Conservation (phyloP, 2,797 vertebrate genomes). For the Muscicapa comitata region DNA sequence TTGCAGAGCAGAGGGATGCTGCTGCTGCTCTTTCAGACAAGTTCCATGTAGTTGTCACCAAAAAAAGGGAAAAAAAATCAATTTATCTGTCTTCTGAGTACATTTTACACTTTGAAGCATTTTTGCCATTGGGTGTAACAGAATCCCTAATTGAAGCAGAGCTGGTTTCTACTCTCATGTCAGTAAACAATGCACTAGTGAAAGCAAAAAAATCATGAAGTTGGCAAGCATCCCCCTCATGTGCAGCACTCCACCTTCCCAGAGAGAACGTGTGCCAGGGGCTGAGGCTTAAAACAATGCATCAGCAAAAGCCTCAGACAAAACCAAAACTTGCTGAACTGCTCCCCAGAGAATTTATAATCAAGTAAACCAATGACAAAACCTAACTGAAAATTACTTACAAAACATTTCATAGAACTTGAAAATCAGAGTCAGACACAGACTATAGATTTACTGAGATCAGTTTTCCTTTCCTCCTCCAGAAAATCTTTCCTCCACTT, state of each 20-base stretch:
- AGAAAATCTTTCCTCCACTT: not conserved
- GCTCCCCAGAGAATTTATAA: not conserved
- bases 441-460: not conserved
- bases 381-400: not conserved
- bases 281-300: not conserved
- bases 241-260: not conserved
- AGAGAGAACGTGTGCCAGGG: not conserved
- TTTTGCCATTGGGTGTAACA: not conserved
- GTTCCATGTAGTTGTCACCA: not conserved
- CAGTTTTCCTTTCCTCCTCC: not conserved
- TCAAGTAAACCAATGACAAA: not conserved
- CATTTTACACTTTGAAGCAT: constrained; percentile 8
- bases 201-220: not conserved
- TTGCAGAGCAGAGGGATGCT: not conserved
- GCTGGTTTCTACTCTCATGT: not conserved
- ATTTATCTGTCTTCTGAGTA: not conserved
- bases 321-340: not conserved
- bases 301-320: not conserved
- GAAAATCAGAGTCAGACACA: not conserved
- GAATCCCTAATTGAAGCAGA: not conserved
- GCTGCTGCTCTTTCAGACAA: not conserved
- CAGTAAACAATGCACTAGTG: not conserved
- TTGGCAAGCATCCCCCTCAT: not conserved
- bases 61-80: not conserved
- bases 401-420: not conserved